Base-by-base conservation (phyloP, 2,888 invertebrate species). In the Andrena bucephala region DNA sequence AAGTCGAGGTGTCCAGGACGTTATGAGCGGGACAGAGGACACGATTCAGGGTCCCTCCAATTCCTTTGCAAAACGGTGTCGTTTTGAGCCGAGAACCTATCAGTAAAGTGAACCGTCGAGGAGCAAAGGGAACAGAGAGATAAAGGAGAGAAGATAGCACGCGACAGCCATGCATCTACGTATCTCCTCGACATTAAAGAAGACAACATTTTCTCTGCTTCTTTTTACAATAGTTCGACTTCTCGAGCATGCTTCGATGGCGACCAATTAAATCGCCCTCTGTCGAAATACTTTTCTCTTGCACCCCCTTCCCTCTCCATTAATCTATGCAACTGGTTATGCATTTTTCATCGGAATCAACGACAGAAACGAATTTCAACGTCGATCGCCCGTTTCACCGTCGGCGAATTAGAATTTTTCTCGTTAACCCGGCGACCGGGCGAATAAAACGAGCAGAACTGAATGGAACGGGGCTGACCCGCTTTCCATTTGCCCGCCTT, bases 1-100 rank as follows among this genome's bases (percentile, higher is more conserved):
- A 80, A 67, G 77, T 48, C 60, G 71, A 70, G 85, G 79, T 68
- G 73, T 77, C 69, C 71, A 29, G 73, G 74, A 50, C 75, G 60
- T 71, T 69, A 65, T 72, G 63, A 86, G 59, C 69, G 70, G 71
- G 75, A 68, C 66, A 50, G 75, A 80, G 70, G 59, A 70, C 27
- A 50, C 20, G 66, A 66, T 10, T 66, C 24, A 36, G 57, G n/a
- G 8, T 57, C 27, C 57, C 24, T 10, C 57, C 10, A 24, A 24
- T 20, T 24, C 20, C 4, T 57, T 13, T 57, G 3, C 27, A 1
- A 7, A 57, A 57, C 10, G 24, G 13, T 27, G 8, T 13, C 1
- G 24, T 69, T 65, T 36, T 33, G 68, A 52, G 59, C 31, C 48
- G 24, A 50, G 52, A 57, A 57, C 24, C 57, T 62, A 63, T 20